Evolutionary conservation across 2,888 invertebrate genomes (phyloP), one percentile per base, ranked within the genome.

Genomic region (Melanotus villosus): DNA sequence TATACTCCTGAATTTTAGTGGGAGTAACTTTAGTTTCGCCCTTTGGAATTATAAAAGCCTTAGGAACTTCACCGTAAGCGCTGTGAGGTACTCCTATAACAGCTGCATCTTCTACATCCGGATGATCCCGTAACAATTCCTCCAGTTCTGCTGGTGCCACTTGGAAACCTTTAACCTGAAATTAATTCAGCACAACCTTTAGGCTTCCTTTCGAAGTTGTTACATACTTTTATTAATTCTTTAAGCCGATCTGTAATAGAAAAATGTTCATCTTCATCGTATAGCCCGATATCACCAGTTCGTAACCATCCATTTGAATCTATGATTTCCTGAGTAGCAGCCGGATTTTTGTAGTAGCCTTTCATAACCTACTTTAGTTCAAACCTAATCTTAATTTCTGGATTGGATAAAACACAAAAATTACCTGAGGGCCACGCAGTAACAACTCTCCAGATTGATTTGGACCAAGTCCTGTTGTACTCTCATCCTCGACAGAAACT

Each of bases 61-160:
- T 89, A 0, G 95, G 95, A 9, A 89, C 87, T 84, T 96, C 94
- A 3, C 95, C 96, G 30, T 86, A 86, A 7, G 84, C 82, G 0
- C 86, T 84, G 79, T 95, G 90, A 0, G 91, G 90, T 12, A 93
- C 83, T 0, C 95, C 96, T 68, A 96, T 87, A 0, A 97, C 96
- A 0, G 93, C 96, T 0, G 92, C 94, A 77, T 97, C 97, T 9
- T 87, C 82, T 0, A 98, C 88, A 21, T 88, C 88, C 0, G 93
- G 92, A 83, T 94, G 92, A 43, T 89, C 87, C 67, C 92, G 88
- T 0, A 95, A 79, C 2, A 93, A 78, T 57, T 88, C 90, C 83
- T 97, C 97, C 21, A 97, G 82, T 83, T 97, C 97, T 0, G 96
- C 96, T 16, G 97, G 97, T 7, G 96, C 90, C 5, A 97, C 96